Evolutionary conservation across 2,113 vertebrate species (phyloP).

Genomic region (Entelurus aequoreus): DNA sequence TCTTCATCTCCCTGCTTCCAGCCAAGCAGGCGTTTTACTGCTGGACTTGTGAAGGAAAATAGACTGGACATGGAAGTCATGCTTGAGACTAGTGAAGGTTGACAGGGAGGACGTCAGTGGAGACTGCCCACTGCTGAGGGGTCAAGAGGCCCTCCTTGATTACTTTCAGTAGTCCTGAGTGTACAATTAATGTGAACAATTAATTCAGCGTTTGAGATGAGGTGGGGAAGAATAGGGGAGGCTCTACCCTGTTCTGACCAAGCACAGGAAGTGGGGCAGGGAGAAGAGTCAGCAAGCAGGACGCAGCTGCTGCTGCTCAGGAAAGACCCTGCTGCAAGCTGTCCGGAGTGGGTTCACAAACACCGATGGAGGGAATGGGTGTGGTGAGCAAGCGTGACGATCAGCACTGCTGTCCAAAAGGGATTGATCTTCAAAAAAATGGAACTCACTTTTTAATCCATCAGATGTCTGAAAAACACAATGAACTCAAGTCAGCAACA

Average conservation of each 20-base stretch:
- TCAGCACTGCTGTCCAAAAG: conserved; percentile 33
- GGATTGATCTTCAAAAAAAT: conserved; percentile 6
- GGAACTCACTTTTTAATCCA: conserved; percentile 7
- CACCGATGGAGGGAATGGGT: conserved; percentile 37
- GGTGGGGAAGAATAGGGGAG: conserved; percentile 46
- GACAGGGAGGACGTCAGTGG: conserved; percentile 15
- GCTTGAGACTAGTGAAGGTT: conserved; percentile 23
- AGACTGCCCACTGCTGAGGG: conserved; percentile 6
- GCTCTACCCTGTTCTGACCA: conserved; percentile 68
- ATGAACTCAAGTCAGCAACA: not conserved
- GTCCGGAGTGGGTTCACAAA: conserved; percentile 55
- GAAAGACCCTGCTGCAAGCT: conserved; percentile 67
- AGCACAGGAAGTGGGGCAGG: conserved; percentile 75
- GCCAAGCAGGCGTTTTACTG: conserved; percentile 94
- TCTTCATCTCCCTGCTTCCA: conserved; percentile 99
- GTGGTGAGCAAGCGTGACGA: conserved; percentile 32
- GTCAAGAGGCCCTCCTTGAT: not conserved
- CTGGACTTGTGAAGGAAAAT: conserved; percentile 99
- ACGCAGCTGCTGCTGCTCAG: conserved; percentile 78
- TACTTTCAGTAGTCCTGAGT: not conserved
- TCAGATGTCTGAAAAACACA: conserved; percentile 30
- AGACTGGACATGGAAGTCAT: conserved; percentile 94
- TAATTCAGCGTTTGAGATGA: conserved; percentile 17
- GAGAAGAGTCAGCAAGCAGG: conserved; percentile 68
- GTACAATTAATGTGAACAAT: not conserved